Evolutionary conservation across 1,140 invertebrate species (phyloP).

Genomic region (Dendrolimus punctatus): DNA sequence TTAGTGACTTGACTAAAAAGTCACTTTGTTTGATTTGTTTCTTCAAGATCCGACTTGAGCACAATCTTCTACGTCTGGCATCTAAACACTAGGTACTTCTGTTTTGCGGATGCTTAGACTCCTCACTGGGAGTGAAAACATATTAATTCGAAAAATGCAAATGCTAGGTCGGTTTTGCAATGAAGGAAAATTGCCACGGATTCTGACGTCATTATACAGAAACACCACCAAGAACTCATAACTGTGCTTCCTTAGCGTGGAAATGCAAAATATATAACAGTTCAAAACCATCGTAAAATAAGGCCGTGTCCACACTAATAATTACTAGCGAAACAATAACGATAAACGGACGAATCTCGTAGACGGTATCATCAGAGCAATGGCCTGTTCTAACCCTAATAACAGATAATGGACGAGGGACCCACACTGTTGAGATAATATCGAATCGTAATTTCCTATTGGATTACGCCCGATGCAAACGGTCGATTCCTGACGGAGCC

Average conservation of each 20-base stretch:
- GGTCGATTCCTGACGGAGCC: too few species aligned
- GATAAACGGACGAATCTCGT: conserved; percentile 11
- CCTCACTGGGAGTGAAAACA: too few species aligned
- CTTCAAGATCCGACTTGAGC: too few species aligned
- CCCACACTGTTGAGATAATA: conserved; percentile 13
- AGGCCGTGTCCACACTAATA: background rate
- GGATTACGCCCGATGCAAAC: too few species aligned
- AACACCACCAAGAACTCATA: too few species aligned
- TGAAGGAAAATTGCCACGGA: background rate
- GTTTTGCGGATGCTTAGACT: too few species aligned
- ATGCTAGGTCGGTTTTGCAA: too few species aligned
- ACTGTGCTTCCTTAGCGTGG: background rate
- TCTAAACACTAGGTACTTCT: too few species aligned
- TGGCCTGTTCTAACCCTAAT: conserved; percentile 13
- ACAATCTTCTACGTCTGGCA: too few species aligned
- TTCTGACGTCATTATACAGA: conserved; percentile 1
- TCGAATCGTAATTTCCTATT: conserved; percentile 12
- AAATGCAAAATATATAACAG: background rate
- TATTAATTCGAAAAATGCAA: too few species aligned
- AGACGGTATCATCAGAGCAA: conserved; percentile 4
- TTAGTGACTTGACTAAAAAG: too few species aligned
- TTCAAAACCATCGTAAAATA: background rate
- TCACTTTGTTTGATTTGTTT: too few species aligned
- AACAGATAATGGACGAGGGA: conserved; percentile 16
- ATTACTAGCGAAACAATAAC: conserved; percentile 4